Conservation (phyloP, 1,140 invertebrate species). For the Drosophila nikananu region DNA sequence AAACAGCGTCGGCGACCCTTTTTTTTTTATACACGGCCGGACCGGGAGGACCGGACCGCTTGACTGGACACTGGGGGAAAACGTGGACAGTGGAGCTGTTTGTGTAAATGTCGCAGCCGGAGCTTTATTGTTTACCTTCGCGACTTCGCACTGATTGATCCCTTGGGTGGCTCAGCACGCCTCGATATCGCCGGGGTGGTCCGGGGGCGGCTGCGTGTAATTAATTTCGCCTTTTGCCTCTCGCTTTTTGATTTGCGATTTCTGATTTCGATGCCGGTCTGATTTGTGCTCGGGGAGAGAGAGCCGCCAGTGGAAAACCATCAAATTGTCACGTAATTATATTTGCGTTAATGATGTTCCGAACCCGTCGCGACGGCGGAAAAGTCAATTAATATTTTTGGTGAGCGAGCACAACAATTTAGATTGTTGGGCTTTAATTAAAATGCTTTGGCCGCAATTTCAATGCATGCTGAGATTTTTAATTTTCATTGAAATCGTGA, state of each 20-base stretch:
- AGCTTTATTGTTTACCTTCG: slow-evolving; percentile 76
- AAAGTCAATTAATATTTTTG: slow-evolving; percentile 82
- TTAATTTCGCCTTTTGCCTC: slow-evolving; percentile 69
- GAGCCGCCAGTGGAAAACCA: slow-evolving; percentile 42
- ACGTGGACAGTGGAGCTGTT: slow-evolving; percentile 38
- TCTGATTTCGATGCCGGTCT: slow-evolving; percentile 18
- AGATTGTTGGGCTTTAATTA: slow-evolving; percentile 70
- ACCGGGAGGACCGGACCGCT: slow-evolving; percentile 3
- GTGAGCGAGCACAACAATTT: slow-evolving; percentile 62
- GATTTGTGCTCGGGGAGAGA: slow-evolving; percentile 47
- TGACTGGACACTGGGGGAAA: slow-evolving; percentile 27
- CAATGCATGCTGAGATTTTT: slow-evolving; percentile 74
- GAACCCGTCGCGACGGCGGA: slow-evolving; percentile 44
- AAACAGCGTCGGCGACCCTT: slow-evolving; percentile 71
- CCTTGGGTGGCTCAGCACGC: slow-evolving; percentile 63
- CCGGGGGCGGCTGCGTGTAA: slow-evolving; percentile 42
- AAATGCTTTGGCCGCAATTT: slow-evolving; percentile 58
- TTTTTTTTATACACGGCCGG: slow-evolving; percentile 45
- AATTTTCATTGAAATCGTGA: slow-evolving; percentile 70
- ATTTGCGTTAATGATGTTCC: slow-evolving; percentile 79
- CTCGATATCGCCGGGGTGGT: slow-evolving; percentile 11
- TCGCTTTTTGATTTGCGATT: slow-evolving; percentile 49
- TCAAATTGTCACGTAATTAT: slow-evolving; percentile 84
- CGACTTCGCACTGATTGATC: slow-evolving; percentile 78
- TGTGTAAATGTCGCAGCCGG: slow-evolving; percentile 58